Evolutionary conservation across 2,888 invertebrate genomes (phyloP).

Genomic region (Eristalis tenax): DNA sequence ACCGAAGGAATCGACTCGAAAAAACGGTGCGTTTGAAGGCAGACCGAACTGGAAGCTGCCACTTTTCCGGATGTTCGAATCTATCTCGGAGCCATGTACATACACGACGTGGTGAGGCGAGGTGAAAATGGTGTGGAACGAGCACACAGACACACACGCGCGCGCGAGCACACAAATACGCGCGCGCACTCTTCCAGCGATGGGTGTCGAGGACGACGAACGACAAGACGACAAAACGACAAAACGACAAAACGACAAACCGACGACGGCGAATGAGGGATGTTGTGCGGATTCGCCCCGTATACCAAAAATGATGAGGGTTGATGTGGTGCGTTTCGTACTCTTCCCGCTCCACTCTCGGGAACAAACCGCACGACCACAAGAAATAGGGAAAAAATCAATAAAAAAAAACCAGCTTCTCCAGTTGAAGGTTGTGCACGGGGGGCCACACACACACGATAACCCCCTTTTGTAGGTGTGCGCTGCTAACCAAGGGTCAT

Average conservation of each 20-base stretch:
- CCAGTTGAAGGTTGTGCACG: constrained; percentile 66
- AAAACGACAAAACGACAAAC: background rate
- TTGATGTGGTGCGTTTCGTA: constrained; percentile 43
- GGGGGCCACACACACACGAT: constrained; percentile 1
- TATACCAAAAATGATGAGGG: constrained; percentile 53
- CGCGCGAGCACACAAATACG: background rate
- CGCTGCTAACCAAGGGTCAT: background rate
- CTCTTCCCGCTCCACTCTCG: background rate
- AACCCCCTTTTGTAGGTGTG: constrained; percentile 14
- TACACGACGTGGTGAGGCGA: constrained; percentile 48
- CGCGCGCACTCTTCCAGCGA: background rate
- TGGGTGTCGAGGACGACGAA: background rate
- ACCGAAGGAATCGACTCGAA: background rate
- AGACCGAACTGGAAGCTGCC: constrained; percentile 15
- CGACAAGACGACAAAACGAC: background rate
- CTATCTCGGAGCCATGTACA: constrained; percentile 17
- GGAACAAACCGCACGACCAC: constrained; percentile 21
- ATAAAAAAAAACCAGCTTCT: constrained; percentile 60
- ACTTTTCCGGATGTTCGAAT: constrained; percentile 32
- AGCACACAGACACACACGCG: constrained; percentile 6
- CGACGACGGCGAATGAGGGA: constrained; percentile 23
- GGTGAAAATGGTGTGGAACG: constrained; percentile 56
- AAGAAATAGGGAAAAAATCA: constrained; percentile 60
- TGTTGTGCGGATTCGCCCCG: constrained; percentile 48
- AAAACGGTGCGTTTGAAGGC: background rate